Evolutionary conservation across 2,113 vertebrate species (phyloP), one percentile per base, ranked within the genome.

Genomic region (Dinomys branickii): DNA sequence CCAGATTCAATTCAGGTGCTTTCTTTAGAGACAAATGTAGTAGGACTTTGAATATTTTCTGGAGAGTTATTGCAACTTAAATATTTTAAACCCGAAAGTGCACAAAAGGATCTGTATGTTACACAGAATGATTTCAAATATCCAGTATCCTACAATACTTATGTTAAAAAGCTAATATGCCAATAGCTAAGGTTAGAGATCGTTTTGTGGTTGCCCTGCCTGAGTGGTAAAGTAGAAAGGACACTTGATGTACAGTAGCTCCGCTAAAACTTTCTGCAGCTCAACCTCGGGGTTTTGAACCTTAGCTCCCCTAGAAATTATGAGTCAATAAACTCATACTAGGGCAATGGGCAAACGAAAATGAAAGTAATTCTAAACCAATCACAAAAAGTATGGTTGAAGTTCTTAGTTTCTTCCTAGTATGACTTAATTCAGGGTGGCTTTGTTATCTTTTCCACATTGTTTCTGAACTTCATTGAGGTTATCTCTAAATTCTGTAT

Each of bases 321-420:
- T 26, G 47, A 35, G n/a, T 80, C 16, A 47, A 4, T 52, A 30
- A 5, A 93, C 20, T 33, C 16, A n/a, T 38, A 67, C 11, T 11
- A 88, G 28, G 44, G 58, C 20, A 91, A 22, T 71, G 35, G 35
- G 24, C 24, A 93, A 88, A 85, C 44, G 16, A 78, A 59, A 63
- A 35, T 35, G 26, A 77, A 87, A 83, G 16, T 77, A 71, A 84
- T 82, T 92, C 5, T 56, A 75, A 97, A 80, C 44, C 30, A 95
- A 87, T 13, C 20, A 47, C 16, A 54, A 10, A 81, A 85, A 59
- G 11, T 19, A 1, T 91, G 20, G 28, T 52, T 59, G 44, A n/a
- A 33, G 3, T 77, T 38, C 4, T 67, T 67, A 81, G 22, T 67
- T 81, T 41, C 30, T 95, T 81, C 41, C 11, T 69, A 75, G 50